Evolutionary conservation across 2,888 invertebrate species (phyloP).

Genomic region (Dicranocentrus wangi): DNA sequence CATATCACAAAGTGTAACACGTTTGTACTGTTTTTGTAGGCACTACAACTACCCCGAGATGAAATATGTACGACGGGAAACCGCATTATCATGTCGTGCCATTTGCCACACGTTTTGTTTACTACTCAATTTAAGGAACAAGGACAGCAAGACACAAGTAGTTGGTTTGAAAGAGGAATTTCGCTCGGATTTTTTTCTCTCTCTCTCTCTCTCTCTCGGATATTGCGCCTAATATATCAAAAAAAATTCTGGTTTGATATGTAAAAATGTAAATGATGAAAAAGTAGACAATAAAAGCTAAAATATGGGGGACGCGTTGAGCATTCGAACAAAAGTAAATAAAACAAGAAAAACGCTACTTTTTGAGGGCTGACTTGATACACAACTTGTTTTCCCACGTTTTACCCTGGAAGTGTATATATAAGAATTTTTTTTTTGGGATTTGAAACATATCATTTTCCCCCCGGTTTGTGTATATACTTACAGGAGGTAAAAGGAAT

Average conservation of each 20-base stretch:
- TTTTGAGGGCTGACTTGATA: no score
- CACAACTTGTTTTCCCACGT: constrained; percentile 1
- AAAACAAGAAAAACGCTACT: no score
- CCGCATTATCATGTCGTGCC: constrained; percentile 32
- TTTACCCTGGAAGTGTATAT: neutral
- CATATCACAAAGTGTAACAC: no score
- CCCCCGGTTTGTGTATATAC: no score
- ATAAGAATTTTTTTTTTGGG: no score
- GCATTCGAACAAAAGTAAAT: no score
- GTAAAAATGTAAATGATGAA: constrained; percentile 28
- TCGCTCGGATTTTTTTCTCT: neutral
- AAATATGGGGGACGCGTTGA: neutral
- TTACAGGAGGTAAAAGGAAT: no score
- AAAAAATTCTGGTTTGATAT: neutral
- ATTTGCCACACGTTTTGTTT: constrained; percentile 11
- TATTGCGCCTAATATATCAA: constrained; percentile 1
- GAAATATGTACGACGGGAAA: neutral
- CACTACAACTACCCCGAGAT: neutral
- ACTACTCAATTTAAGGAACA: constrained; percentile 33
- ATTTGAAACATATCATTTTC: no score
- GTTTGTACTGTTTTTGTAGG: no score
- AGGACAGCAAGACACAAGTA: neutral
- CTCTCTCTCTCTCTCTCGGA: neutral
- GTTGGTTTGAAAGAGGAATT: neutral
- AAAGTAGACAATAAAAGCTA: constrained; percentile 32